A percentile compares a stretch with the other conserved stretches of the same genome.
Conservation (phyloP, 2,888 invertebrate species). For the Erebia ligea region DNA sequence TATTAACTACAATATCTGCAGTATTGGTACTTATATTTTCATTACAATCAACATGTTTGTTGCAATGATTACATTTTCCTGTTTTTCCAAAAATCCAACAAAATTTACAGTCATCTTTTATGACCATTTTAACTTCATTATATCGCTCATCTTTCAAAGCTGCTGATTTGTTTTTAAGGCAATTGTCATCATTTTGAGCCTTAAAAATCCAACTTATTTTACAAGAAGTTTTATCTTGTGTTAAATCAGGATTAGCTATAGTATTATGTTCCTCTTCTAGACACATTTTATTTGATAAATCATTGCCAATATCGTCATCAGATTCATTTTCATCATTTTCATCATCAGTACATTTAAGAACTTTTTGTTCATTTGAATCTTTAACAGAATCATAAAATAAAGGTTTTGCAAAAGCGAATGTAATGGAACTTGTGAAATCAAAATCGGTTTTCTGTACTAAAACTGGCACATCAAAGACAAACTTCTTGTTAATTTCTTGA, state of each 20-base stretch:
- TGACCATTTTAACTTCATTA: background rate
- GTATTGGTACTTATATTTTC: background rate
- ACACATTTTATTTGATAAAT: slow-evolving; percentile 2
- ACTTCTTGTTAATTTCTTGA: slow-evolving; percentile 5
- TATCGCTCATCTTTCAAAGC: background rate
- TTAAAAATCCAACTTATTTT: slow-evolving; percentile 51
- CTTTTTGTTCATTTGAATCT: background rate
- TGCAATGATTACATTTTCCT: slow-evolving; percentile 54
- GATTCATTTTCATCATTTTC: background rate
- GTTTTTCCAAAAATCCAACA: slow-evolving; percentile 57
- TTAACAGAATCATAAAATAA: background rate
- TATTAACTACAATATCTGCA: background rate
- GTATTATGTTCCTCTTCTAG: background rate
- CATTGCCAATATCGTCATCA: background rate
- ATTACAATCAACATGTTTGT: slow-evolving; percentile 33
- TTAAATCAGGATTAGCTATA: background rate
- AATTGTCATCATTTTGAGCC: slow-evolving; percentile 44
- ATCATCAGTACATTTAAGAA: background rate
- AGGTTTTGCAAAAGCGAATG: slow-evolving; percentile 47
- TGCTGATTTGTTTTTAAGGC: slow-evolving; percentile 26
- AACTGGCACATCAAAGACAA: slow-evolving; percentile 25
- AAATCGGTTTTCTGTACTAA: slow-evolving; percentile 3
- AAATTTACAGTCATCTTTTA: slow-evolving; percentile 45
- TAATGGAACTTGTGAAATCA: slow-evolving; percentile 35
- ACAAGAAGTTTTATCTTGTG: slow-evolving; percentile 32